Conservation (phyloP, 2,113 vertebrate genomes). For the Etheostoma cragini region DNA sequence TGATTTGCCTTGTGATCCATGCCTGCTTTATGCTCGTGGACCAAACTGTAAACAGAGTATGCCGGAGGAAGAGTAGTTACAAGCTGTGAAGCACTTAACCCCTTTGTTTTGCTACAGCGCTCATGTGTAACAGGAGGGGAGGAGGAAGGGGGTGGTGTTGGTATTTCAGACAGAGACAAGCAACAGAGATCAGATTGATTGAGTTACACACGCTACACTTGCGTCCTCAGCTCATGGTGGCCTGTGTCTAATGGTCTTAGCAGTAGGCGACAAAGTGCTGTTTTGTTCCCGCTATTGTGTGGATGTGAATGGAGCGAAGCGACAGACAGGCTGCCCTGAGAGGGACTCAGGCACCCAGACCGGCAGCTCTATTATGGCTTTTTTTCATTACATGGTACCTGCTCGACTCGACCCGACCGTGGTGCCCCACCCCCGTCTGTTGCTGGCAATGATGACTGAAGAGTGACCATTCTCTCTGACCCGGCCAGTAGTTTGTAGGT, state of each 20-base stretch:
- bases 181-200: conserved; percentile 79
- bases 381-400: no score
- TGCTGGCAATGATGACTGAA: no score
- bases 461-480: no score
- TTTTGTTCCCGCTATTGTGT: conserved; percentile 77
- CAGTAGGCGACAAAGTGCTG: conserved; percentile 77
- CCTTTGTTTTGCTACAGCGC: conserved; percentile 69
- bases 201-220: conserved; percentile 81
- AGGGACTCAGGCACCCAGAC: conserved; percentile 11
- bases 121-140: conserved; percentile 65
- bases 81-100: conserved; percentile 69
- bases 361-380: conserved; percentile 8
- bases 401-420: no score
- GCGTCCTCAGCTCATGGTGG: conserved; percentile 55
- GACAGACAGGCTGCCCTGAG: conserved; percentile 31
- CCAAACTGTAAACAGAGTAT: conserved; percentile 36
- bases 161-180: conserved; percentile 63
- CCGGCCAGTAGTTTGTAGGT: no score
- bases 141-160: conserved; percentile 29
- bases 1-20: neutral
- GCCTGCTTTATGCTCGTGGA: conserved; percentile 6
- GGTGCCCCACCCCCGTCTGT: no score
- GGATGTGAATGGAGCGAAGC: conserved; percentile 60
- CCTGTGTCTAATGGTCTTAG: conserved; percentile 73
- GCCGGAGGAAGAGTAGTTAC: conserved; percentile 41